A percentile compares a stretch with the other conserved stretches of the same genome.
These are phyloP conservation scores for Trissolcus japonicus DNA, from an alignment of 2,888 invertebrate species.

Conservation along the genomic window DNA sequence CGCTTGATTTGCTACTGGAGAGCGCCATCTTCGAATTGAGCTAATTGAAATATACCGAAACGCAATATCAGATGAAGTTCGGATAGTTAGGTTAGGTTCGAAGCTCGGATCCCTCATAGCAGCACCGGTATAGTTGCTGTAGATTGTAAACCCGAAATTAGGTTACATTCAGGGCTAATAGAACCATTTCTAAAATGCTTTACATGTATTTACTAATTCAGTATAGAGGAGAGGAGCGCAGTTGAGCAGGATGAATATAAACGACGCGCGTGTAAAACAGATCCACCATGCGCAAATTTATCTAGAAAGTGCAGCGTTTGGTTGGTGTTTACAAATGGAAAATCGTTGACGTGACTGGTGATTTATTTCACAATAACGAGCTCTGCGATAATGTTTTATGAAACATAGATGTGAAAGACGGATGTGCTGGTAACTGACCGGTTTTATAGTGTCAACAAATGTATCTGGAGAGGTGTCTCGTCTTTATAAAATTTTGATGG, in stretches of 20 bases:
- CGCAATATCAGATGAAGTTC: constrained; percentile 36
- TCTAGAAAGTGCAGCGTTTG: constrained; percentile 9
- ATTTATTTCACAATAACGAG: constrained; percentile 10
- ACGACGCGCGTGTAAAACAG: constrained; percentile 22
- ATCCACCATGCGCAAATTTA: constrained; percentile 25
- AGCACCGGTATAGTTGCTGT: constrained; percentile 8
- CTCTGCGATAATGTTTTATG: background rate
- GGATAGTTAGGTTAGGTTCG: constrained; percentile 36
- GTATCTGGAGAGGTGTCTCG: background rate
- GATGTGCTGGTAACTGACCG: background rate
- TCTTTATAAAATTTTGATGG: too few species aligned
- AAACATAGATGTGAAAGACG: background rate
- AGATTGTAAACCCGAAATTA: constrained; percentile 42
- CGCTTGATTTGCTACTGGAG: constrained; percentile 33
- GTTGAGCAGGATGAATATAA: constrained; percentile 35
- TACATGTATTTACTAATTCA: constrained; percentile 45
- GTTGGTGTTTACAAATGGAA: constrained; percentile 2
- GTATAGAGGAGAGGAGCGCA: constrained; percentile 19
- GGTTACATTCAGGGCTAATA: constrained; percentile 44
- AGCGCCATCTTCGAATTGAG: constrained; percentile 48
- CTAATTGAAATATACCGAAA: constrained; percentile 50
- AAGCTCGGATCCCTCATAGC: constrained; percentile 11
- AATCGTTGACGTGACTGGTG: constrained; percentile 15
- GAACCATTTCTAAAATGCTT: constrained; percentile 49
- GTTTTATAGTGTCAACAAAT: background rate